Evolutionary conservation across 2,113 vertebrate species (phyloP).

Genomic region (Phalacrocorax carbo): DNA sequence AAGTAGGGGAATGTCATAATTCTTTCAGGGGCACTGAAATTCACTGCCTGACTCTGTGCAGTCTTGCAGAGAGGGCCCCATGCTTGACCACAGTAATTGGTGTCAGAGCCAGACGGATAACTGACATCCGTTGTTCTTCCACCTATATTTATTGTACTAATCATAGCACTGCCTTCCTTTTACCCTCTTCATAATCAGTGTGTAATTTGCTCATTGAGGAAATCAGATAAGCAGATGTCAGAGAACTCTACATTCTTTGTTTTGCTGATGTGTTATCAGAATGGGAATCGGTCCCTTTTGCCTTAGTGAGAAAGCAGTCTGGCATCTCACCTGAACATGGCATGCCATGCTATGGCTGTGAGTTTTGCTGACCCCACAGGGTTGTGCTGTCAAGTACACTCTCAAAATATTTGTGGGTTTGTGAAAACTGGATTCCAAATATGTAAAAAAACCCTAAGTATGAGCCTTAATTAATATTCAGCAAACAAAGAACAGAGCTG

Average conservation of each 20-base stretch:
- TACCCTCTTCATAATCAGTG: background rate
- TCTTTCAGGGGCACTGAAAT: background rate
- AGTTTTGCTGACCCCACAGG: background rate
- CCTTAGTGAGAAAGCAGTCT: background rate
- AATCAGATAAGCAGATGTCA: background rate
- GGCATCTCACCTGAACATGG: background rate
- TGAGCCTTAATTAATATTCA: background rate
- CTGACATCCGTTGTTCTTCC: background rate
- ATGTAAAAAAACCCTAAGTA: background rate
- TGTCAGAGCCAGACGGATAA: background rate
- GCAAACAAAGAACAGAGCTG: background rate
- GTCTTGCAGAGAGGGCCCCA: background rate
- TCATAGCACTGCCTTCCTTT: background rate
- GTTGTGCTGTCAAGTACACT: background rate
- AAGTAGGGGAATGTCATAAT: rapidly evolving
- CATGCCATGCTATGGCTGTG: background rate
- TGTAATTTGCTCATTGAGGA: background rate
- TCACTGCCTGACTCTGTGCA: background rate
- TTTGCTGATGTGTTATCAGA: background rate
- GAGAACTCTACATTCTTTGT: background rate
- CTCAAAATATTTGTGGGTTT: background rate
- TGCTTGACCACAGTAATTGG: background rate
- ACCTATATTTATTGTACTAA: background rate
- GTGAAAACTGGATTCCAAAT: background rate
- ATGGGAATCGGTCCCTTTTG: background rate